Evolutionary conservation across 2,888 invertebrate genomes (phyloP).

Genomic region (Calameuta pallipes): DNA sequence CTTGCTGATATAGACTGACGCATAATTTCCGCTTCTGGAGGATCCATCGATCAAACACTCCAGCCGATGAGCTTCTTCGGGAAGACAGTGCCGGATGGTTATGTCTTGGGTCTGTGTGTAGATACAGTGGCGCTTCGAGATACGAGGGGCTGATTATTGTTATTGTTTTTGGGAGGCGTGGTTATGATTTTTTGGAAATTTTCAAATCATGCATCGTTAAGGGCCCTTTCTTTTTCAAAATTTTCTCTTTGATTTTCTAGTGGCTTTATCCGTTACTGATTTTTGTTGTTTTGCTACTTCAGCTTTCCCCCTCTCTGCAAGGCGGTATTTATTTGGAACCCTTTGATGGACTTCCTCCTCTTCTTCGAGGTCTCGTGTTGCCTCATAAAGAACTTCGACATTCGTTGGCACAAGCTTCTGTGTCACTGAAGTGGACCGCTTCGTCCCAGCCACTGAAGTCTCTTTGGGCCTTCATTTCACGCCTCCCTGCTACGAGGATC

Average conservation of each 20-base stretch:
- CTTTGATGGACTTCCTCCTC: constrained; percentile 60
- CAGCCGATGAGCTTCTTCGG: constrained; percentile 34
- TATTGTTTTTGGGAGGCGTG: too few relatives aligned
- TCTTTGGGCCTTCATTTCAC: constrained; percentile 47
- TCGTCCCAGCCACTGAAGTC: neutral
- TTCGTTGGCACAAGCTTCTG: constrained; percentile 41
- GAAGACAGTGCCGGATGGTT: too few relatives aligned
- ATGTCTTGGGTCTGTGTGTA: too few relatives aligned
- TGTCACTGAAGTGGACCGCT: constrained; percentile 38
- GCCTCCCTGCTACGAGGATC: constrained; percentile 47
- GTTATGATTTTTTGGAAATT: too few relatives aligned
- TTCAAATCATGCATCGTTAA: too few relatives aligned
- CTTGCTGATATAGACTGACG: constrained; percentile 62
- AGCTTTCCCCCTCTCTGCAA: too few relatives aligned
- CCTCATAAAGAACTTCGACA: constrained; percentile 56
- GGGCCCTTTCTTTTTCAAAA: too few relatives aligned
- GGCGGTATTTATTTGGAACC: constrained; percentile 59
- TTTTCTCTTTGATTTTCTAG: too few relatives aligned
- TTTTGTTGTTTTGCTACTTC: too few relatives aligned
- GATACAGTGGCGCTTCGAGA: too few relatives aligned
- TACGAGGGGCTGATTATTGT: too few relatives aligned
- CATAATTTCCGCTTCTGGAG: constrained; percentile 64
- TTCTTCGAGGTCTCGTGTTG: constrained; percentile 49
- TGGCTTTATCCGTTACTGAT: too few relatives aligned
- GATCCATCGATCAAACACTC: constrained; percentile 66